Conservation (phyloP, 2,888 invertebrate species). For the Campoletis raptor region DNA sequence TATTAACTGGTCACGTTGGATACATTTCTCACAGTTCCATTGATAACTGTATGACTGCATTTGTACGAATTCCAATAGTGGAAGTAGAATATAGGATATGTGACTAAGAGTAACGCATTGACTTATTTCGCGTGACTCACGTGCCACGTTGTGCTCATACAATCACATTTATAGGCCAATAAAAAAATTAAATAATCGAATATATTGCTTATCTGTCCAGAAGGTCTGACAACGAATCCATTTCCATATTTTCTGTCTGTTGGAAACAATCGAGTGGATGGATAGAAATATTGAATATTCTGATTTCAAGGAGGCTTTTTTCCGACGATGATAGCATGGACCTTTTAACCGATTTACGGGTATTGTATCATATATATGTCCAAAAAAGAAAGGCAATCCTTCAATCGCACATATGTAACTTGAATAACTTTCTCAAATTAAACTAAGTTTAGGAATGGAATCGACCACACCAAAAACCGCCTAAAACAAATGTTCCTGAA, state of each 20-base stretch:
- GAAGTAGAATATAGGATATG: not conserved
- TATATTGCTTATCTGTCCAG: not conserved
- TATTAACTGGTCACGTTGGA: conserved; percentile 63
- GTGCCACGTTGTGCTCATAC: not conserved
- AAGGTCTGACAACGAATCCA: not conserved
- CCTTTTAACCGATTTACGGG: no score
- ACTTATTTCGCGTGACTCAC: conserved; percentile 5
- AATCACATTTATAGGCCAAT: not conserved
- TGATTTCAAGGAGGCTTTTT: not conserved
- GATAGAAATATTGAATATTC: not conserved
- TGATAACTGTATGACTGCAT: conserved; percentile 3
- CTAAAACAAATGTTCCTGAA: no score
- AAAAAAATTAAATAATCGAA: not conserved
- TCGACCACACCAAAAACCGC: no score
- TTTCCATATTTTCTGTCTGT: conserved; percentile 1
- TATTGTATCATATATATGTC: no score
- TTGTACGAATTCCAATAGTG: not conserved
- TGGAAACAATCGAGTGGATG: not conserved
- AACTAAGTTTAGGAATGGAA: no score
- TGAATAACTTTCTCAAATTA: no score
- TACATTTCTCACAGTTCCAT: conserved; percentile 59
- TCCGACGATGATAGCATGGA: no score
- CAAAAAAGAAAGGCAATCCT: no score
- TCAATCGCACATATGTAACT: no score
- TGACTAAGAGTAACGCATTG: not conserved